phyloP scores from a whole-genome alignment of 2,113 vertebrate species.

The Psammodynastes pulverulentus region DNA sequence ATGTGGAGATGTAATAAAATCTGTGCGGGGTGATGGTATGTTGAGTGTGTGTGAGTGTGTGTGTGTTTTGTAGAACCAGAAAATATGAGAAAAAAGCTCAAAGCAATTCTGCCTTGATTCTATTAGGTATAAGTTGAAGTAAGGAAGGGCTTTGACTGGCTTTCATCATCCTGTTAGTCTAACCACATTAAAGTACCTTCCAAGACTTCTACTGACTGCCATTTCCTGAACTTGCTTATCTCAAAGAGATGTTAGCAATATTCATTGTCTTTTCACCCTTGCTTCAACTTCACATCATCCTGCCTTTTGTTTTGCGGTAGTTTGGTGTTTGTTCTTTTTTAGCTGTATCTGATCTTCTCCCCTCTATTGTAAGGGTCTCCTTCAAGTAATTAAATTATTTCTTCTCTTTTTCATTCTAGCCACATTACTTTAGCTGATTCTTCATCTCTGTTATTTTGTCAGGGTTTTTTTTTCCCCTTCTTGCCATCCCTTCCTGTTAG shows the following conservation, averaged over 20 bases:
- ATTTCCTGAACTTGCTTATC: background rate
- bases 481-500: background rate
- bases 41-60: background rate
- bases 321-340: background rate
- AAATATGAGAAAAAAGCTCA: background rate
- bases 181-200: background rate
- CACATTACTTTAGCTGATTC: background rate
- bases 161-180: background rate
- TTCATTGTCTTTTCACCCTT: background rate
- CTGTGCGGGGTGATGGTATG: background rate
- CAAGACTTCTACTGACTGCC: background rate
- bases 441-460: background rate
- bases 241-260: background rate
- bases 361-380: background rate
- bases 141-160: background rate
- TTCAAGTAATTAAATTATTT: background rate
- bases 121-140: background rate
- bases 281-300: background rate
- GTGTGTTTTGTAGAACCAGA: background rate
- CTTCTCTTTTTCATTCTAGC: background rate
- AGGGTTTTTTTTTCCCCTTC: accelerated
- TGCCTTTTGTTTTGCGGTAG: background rate
- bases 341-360: background rate
- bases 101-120: background rate
- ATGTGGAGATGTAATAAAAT: background rate